Percentiles rank a stretch among this genome's conserved stretches.
Evolutionary conservation across 2,113 vertebrate species (phyloP).

Genomic region (Alosa alosa): DNA sequence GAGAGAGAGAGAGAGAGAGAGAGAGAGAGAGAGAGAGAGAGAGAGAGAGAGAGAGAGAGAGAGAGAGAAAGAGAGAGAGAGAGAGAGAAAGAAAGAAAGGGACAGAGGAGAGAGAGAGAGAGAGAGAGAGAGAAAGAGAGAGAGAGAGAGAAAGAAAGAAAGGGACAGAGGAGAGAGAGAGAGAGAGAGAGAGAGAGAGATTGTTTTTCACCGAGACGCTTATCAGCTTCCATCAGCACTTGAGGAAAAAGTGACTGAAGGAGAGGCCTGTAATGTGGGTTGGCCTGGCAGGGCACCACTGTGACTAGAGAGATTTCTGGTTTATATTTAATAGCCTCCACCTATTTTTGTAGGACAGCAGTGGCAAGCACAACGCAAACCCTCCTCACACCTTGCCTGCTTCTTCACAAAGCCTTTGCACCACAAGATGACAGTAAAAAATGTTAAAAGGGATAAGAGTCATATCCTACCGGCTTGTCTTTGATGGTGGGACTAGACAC

Average conservation of each 20-base stretch:
- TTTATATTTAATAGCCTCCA: conserved; percentile 43
- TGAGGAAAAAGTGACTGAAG: background rate
- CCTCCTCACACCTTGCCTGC: background rate
- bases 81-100: background rate
- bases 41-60: background rate
- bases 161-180: background rate
- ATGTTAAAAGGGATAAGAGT: background rate
- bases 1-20: background rate
- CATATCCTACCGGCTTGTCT: conserved; percentile 91
- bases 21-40: too few relatives aligned
- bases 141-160: background rate
- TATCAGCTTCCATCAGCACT: conserved; percentile 6
- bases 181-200: background rate
- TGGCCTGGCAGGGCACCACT: background rate
- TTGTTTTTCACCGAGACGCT: background rate
- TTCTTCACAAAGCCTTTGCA: background rate
- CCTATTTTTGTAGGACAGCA: conserved; percentile 31
- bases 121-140: background rate
- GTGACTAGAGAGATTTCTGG: conserved; percentile 18
- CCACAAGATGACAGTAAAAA: background rate
- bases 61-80: background rate
- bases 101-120: too few relatives aligned
- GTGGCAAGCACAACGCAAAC: background rate
- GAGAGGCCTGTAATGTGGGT: conserved; percentile 15
- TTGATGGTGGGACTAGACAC: conserved; percentile 99